phyloP scores from a whole-genome alignment of 1,140 invertebrate species.

The Drosophila ambigua region DNA sequence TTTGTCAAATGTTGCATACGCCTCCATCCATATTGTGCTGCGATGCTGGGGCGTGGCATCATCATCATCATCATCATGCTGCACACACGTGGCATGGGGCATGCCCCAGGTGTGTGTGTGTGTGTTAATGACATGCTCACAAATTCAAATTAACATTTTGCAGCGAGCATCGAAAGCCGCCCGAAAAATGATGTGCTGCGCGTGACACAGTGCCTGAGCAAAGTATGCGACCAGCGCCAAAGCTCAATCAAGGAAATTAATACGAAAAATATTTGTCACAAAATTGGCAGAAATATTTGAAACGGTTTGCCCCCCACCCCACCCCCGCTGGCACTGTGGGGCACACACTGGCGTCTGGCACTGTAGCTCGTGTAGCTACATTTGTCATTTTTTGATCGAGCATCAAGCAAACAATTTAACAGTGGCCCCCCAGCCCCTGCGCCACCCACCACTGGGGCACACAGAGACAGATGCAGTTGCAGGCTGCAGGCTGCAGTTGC shows the following conservation, averaged over 20 bases:
- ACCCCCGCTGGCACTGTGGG: not conserved
- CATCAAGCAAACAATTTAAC: constrained; percentile 82
- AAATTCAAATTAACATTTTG: constrained; percentile 83
- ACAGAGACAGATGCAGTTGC: constrained; percentile 18
- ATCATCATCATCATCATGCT: not conserved
- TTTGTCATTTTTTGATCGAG: constrained; percentile 83
- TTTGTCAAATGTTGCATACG: constrained; percentile 73
- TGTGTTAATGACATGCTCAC: constrained; percentile 83
- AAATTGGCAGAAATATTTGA: not conserved
- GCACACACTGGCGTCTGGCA: constrained; percentile 31
- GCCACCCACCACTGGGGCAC: not conserved
- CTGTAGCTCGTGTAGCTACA: constrained; percentile 56
- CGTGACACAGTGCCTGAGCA: constrained; percentile 35
- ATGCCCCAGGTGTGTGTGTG: constrained; percentile 31
- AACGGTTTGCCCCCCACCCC: not conserved
- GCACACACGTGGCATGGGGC: not conserved
- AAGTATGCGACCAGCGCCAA: constrained; percentile 16
- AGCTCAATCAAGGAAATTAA: not conserved
- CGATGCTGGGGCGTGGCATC: constrained; percentile 1
- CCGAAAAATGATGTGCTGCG: constrained; percentile 22
- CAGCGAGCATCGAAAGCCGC: constrained; percentile 60
- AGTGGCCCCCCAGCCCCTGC: constrained; percentile 41
- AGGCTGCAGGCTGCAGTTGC: not conserved
- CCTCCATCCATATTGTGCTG: constrained; percentile 46
- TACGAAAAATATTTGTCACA: not conserved